These are phyloP conservation scores for Hemicordylus capensis DNA, from an alignment of 2,113 vertebrate genomes.

Conservation along the genomic window DNA sequence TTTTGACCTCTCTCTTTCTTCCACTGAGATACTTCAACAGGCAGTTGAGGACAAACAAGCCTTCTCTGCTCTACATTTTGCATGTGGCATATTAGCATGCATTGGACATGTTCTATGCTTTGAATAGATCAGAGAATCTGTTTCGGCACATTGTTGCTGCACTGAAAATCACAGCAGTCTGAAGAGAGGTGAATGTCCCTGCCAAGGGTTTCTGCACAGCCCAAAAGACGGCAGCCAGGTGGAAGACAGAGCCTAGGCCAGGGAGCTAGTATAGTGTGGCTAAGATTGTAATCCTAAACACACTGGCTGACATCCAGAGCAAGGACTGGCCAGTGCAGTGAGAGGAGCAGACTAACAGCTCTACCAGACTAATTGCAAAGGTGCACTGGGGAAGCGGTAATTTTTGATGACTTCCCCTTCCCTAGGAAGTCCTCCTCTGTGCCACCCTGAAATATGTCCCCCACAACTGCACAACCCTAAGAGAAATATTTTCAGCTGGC, in stretches of 20 bases:
- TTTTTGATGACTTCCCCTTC: no score
- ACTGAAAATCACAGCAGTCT: background rate
- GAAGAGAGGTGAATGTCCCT: background rate
- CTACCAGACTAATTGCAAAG: no score
- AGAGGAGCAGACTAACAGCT: no score
- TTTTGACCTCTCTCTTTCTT: background rate
- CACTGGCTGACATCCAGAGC: no score
- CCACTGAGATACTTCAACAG: background rate
- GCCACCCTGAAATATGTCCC: no score
- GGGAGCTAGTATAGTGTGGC: background rate
- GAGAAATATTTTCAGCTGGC: no score
- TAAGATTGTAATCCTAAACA: no score
- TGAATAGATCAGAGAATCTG: background rate
- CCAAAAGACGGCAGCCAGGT: background rate
- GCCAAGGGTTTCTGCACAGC: background rate
- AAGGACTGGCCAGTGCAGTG: no score
- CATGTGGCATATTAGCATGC: background rate
- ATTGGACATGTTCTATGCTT: background rate
- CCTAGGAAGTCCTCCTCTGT: no score
- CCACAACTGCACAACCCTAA: no score
- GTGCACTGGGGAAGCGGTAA: no score
- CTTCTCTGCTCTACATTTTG: background rate
- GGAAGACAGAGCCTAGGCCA: no score
- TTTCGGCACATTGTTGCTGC: background rate
- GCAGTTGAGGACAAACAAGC: background rate